phyloP scores from a whole-genome alignment of 2,113 vertebrate genomes.

The Sphaerodactylus townsendi region DNA sequence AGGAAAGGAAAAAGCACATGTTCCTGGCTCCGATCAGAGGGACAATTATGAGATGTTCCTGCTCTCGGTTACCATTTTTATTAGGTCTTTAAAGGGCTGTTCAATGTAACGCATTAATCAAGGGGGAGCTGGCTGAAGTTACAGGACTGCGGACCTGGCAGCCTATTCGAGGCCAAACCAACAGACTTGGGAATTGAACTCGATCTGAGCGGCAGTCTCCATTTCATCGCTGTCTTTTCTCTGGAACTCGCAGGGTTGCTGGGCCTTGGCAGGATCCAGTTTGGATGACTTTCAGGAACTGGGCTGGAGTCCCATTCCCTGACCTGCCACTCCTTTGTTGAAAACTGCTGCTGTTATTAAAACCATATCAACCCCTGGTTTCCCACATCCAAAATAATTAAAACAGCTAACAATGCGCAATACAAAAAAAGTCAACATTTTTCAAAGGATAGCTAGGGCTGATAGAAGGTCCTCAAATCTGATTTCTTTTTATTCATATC shows the following conservation, averaged over 20 bases:
- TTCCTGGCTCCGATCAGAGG: slow-evolving; percentile 2
- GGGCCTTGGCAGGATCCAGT: not conserved
- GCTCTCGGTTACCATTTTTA: slow-evolving; percentile 19
- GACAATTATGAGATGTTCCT: slow-evolving; percentile 26
- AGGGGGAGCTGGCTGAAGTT: not conserved
- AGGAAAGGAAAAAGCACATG: not conserved
- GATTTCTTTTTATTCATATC: no score
- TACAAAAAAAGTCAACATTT: no score
- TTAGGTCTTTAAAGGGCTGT: slow-evolving; percentile 26
- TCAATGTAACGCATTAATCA: slow-evolving; percentile 12
- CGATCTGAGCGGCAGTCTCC: not conserved
- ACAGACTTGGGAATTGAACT: not conserved
- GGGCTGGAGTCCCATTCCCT: no score
- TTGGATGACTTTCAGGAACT: not conserved
- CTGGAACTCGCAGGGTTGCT: not conserved
- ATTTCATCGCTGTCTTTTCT: not conserved
- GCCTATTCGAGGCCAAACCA: not conserved
- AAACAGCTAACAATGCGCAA: no score
- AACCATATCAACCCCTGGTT: no score
- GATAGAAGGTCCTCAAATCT: no score
- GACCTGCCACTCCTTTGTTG: no score
- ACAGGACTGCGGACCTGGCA: not conserved
- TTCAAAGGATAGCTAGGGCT: no score
- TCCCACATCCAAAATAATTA: no score
- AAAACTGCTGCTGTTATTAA: no score